Conservation (phyloP, 2,797 vertebrate genomes). For the Erpetoichthys calabaricus region DNA sequence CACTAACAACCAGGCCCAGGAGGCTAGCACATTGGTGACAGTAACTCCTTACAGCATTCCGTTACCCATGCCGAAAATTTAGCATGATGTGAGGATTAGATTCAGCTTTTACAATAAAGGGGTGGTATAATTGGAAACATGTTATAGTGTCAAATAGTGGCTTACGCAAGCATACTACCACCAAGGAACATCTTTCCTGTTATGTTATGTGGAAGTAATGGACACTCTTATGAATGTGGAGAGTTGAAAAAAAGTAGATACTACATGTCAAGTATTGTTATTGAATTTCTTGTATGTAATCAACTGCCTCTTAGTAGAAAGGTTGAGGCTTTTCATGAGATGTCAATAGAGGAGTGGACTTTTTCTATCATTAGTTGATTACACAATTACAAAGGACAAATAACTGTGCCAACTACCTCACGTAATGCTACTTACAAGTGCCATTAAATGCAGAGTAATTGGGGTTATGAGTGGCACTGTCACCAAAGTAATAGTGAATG, state of each 20-base stretch:
- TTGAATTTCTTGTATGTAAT: conserved; percentile 8
- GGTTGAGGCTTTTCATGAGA: conserved; percentile 4
- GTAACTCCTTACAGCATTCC: conserved; percentile 1
- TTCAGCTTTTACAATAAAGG: not conserved
- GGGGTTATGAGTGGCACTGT: conserved; percentile 5
- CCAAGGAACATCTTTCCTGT: conserved; percentile 11
- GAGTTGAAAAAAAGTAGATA: conserved; percentile 6
- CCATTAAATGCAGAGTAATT: conserved; percentile 8
- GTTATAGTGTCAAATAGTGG: conserved; percentile 9
- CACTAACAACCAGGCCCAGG: too few species aligned
- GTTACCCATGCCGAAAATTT: conserved; percentile 7
- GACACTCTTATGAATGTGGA: conserved; percentile 7
- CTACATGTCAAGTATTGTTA: conserved; percentile 6
- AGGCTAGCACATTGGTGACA: too few species aligned
- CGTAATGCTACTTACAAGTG: conserved; percentile 9
- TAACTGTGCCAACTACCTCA: conserved; percentile 1
- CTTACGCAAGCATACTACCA: not conserved
- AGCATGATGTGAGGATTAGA: not conserved
- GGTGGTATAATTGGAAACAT: conserved; percentile 10
- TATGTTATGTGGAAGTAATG: not conserved
- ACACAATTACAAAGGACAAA: conserved; percentile 7
- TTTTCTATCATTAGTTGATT: conserved; percentile 11
- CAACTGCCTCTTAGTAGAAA: conserved; percentile 10
- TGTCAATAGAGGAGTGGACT: conserved; percentile 7
- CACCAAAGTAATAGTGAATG: conserved; percentile 5